Percentiles rank a stretch among this genome's conserved stretches.
phyloP scores from a whole-genome alignment of 2,113 vertebrate species.

The Macrotus californicus region DNA sequence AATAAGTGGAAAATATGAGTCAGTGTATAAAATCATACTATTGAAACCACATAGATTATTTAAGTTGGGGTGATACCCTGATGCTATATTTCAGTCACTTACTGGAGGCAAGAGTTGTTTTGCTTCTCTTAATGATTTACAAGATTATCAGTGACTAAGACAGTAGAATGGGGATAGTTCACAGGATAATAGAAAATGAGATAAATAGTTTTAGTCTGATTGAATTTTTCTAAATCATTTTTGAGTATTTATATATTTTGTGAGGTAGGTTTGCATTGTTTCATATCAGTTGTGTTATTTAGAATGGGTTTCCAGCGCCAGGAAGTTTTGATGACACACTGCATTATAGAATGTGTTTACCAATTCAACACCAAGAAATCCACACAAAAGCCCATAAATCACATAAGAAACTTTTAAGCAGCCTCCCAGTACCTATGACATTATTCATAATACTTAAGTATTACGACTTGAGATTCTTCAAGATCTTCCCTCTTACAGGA shows the following conservation, averaged over 20 bases:
- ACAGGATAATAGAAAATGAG: slow-evolving; percentile 21
- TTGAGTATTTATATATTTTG: neutral
- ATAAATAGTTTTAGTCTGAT: neutral
- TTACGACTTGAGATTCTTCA: neutral
- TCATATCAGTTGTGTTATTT: neutral
- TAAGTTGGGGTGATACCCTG: slow-evolving; percentile 29
- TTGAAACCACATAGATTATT: slow-evolving; percentile 22
- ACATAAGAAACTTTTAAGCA: neutral
- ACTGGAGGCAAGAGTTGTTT: slow-evolving; percentile 26
- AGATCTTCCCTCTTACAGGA: neutral
- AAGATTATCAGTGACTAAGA: slow-evolving; percentile 2
- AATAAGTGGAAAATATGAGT: slow-evolving; percentile 8
- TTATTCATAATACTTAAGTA: neutral
- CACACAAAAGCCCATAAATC: neutral
- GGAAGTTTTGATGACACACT: neutral
- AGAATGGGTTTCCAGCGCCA: neutral
- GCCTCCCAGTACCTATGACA: neutral
- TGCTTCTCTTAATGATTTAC: slow-evolving; percentile 26
- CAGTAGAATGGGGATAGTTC: neutral
- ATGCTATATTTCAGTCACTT: slow-evolving; percentile 34
- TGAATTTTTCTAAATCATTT: slow-evolving; percentile 12
- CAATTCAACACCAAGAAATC: slow-evolving; percentile 13
- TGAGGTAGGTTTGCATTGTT: neutral
- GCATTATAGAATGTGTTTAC: neutral
- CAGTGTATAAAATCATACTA: neutral